Evolutionary conservation across 2,888 invertebrate species (phyloP).

Genomic region (Cephalotes varians): DNA sequence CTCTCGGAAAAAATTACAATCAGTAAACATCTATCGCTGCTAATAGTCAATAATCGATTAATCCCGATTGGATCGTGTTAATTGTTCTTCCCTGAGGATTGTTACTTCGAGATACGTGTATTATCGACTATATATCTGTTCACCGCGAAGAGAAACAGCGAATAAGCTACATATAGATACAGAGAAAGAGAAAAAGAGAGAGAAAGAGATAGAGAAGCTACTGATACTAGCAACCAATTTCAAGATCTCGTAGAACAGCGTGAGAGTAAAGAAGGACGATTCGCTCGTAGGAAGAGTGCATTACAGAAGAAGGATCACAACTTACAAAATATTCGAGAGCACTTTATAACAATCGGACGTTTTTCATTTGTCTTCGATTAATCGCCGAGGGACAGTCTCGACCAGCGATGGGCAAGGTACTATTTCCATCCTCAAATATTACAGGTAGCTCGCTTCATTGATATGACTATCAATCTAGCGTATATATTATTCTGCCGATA

Average conservation of each 20-base stretch:
- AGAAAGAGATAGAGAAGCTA: constrained; percentile 18
- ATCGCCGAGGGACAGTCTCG: constrained; percentile 10
- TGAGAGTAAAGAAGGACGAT: constrained; percentile 10
- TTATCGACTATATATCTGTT: constrained; percentile 8
- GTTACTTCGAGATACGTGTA: constrained; percentile 45
- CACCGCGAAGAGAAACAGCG: neutral
- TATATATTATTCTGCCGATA: constrained; percentile 1
- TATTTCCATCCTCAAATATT: constrained; percentile 12
- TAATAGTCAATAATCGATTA: constrained; percentile 24
- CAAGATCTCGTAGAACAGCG: constrained; percentile 6
- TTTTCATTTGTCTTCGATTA: constrained; percentile 54
- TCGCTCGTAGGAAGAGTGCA: neutral
- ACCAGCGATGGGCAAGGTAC: constrained; percentile 42
- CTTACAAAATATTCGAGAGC: constrained; percentile 61
- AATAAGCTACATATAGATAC: neutral
- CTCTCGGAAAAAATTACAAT: neutral
- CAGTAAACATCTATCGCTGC: neutral
- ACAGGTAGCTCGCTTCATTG: neutral
- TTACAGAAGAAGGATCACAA: constrained; percentile 11
- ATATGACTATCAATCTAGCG: neutral
- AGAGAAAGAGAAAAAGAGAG: constrained; percentile 24
- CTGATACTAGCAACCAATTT: constrained; percentile 16
- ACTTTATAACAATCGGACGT: constrained; percentile 63
- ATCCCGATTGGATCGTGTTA: constrained; percentile 46
- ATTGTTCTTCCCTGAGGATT: constrained; percentile 67